Percentiles rank a stretch among this genome's conserved stretches.
These are phyloP conservation scores for Neodontobutis hainanensis DNA, from an alignment of 2,113 vertebrate species.

Conservation along the genomic window DNA sequence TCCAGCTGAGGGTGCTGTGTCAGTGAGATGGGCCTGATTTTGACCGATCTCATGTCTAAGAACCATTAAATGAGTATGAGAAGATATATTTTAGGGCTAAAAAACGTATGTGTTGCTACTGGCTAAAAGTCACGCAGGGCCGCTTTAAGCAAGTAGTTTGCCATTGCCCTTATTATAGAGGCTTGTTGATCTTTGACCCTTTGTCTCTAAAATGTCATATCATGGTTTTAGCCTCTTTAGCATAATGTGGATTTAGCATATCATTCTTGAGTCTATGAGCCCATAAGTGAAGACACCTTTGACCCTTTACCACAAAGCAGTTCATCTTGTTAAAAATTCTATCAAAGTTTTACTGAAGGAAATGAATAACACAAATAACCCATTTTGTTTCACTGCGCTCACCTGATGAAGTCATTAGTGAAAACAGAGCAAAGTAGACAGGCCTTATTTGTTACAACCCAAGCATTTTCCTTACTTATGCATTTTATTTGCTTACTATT, in stretches of 20 bases:
- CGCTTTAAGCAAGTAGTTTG: too few relatives aligned
- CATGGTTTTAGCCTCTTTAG: constrained; percentile 1
- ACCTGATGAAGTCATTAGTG: too few relatives aligned
- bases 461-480: not conserved
- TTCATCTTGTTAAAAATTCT: not conserved
- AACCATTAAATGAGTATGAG: too few relatives aligned
- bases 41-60: too few relatives aligned
- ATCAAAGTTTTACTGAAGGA: not conserved
- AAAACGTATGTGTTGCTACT: too few relatives aligned
- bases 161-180: not conserved
- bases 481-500: not conserved
- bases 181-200: not conserved
- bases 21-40: too few relatives aligned
- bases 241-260: constrained; percentile 11
- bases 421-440: not conserved
- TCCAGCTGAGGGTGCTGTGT: too few relatives aligned
- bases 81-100: too few relatives aligned
- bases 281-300: not conserved
- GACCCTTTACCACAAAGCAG: not conserved
- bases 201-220: not conserved
- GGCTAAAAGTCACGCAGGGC: too few relatives aligned
- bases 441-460: not conserved
- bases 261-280: not conserved
- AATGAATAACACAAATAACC: not conserved
- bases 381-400: too few relatives aligned